Evolutionary conservation across 2,113 vertebrate species (phyloP).

Genomic region (Columbina picui): DNA sequence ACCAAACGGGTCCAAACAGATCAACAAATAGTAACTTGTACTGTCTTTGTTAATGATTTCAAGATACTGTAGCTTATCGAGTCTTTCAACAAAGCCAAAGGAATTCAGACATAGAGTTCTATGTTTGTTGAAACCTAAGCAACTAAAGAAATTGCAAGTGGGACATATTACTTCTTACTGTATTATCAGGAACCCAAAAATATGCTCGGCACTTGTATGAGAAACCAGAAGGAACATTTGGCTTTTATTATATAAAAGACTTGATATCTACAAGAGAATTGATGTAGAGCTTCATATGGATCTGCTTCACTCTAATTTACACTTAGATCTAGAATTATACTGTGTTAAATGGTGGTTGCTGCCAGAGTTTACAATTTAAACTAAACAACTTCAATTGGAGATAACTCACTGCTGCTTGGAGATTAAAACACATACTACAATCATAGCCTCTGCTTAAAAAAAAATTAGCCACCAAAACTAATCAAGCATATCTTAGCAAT

Average conservation of each 20-base stretch:
- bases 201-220: not conserved
- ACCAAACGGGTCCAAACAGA: not conserved
- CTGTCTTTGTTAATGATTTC: not conserved
- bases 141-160: conserved; percentile 6
- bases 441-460: not conserved
- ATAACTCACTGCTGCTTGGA: not conserved
- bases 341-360: not conserved
- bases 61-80: not conserved
- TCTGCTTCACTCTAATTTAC: not conserved
- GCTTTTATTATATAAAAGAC: conserved; percentile 7
- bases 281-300: not conserved
- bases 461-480: not conserved
- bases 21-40: not conserved
- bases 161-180: conserved; percentile 9
- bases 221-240: conserved; percentile 44
- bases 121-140: conserved; percentile 2
- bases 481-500: not conserved
- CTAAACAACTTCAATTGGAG: not conserved
- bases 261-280: not conserved
- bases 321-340: not conserved
- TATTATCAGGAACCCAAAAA: conserved; percentile 19
- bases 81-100: not conserved
- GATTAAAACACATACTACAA: not conserved
- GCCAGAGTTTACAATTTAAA: not conserved
- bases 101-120: not conserved